Evolutionary conservation across 2,113 vertebrate species (phyloP).

Genomic region (Thalassarche chlororhynchos): DNA sequence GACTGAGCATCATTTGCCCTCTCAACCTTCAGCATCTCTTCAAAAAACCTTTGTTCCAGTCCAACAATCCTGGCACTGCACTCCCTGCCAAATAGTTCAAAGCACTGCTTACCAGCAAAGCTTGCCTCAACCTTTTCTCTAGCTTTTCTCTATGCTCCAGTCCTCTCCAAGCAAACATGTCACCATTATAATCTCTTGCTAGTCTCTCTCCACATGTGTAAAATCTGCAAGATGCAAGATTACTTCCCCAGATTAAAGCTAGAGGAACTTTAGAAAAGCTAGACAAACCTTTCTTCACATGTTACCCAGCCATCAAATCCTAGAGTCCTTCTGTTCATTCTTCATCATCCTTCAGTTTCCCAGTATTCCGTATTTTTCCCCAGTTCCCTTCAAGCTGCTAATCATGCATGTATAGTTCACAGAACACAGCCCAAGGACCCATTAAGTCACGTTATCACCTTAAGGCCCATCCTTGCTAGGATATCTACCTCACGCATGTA

Average conservation of each 20-base stretch:
- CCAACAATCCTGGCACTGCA: neutral
- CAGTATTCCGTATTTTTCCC: neutral
- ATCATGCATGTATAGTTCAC: neutral
- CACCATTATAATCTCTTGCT: neutral
- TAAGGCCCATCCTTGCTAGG: neutral
- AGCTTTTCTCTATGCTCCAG: neutral
- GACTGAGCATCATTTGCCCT: neutral
- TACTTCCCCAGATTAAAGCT: neutral
- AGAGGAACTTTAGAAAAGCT: neutral
- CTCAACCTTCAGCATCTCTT: neutral
- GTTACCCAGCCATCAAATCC: neutral
- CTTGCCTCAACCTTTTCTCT: neutral
- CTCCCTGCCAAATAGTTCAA: neutral
- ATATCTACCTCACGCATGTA: accelerated
- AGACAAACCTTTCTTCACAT: neutral
- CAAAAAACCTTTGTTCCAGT: neutral
- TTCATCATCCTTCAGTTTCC: neutral
- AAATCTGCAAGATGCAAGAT: neutral
- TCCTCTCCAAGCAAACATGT: neutral
- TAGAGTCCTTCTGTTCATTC: neutral
- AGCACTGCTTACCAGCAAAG: neutral
- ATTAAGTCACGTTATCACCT: neutral
- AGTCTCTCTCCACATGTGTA: neutral
- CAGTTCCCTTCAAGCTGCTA: neutral
- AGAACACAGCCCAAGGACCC: neutral